A percentile compares a stretch with the other conserved stretches of the same genome.
These are phyloP conservation scores for Homalodisca vitripennis DNA, from an alignment of 1,140 invertebrate genomes.

Conservation along the genomic window DNA sequence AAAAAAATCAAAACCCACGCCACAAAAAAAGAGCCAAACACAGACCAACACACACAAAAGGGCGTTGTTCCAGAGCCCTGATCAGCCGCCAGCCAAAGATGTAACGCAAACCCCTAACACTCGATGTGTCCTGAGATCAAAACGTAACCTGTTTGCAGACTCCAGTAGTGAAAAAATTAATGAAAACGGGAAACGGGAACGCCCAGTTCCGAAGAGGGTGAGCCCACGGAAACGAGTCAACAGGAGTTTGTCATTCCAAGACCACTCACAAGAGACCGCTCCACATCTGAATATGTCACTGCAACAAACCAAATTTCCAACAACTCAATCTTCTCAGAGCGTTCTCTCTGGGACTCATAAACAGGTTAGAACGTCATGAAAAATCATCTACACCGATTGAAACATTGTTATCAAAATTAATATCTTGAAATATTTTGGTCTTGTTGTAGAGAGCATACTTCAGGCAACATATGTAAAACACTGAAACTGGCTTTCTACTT, in stretches of 20 bases:
- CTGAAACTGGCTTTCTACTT: too few relatives aligned
- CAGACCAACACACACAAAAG: constrained; percentile 52
- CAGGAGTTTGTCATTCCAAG: constrained; percentile 15
- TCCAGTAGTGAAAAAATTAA: constrained; percentile 26
- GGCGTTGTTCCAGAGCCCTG: constrained; percentile 63
- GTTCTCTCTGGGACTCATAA: background rate
- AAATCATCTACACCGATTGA: background rate
- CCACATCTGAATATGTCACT: background rate
- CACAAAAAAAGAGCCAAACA: background rate
- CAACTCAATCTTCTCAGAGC: too few relatives aligned
- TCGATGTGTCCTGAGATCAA: constrained; percentile 49
- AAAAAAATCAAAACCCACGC: constrained; percentile 1
- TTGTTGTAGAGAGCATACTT: too few relatives aligned
- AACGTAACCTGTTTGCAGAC: constrained; percentile 56
- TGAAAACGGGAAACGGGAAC: constrained; percentile 35
- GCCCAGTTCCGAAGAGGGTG: constrained; percentile 44
- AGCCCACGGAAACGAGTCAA: constrained; percentile 11
- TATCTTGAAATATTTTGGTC: too few relatives aligned
- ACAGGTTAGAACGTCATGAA: background rate
- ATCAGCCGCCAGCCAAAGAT: constrained; percentile 46
- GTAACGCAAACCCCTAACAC: constrained; percentile 41
- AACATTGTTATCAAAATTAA: background rate
- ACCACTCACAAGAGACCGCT: background rate
- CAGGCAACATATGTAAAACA: too few relatives aligned
- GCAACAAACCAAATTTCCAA: background rate